phyloP scores from a whole-genome alignment of 2,113 vertebrate genomes.

The Ardeotis arabs region DNA sequence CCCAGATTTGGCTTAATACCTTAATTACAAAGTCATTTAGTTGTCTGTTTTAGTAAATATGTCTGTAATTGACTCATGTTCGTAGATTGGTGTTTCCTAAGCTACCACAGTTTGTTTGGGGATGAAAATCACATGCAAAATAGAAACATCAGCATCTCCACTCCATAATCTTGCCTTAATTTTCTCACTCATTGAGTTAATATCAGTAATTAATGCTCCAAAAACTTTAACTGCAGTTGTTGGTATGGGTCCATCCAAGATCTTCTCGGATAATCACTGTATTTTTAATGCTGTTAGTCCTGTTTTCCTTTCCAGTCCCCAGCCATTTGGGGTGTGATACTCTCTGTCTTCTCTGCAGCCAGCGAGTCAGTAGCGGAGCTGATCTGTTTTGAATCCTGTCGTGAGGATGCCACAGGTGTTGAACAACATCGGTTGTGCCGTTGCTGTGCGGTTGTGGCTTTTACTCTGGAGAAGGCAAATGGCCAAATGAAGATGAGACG shows the following conservation, averaged over 20 bases:
- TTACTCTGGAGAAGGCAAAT: background rate
- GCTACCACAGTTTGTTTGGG: slow-evolving; percentile 35
- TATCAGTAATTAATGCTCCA: slow-evolving; percentile 45
- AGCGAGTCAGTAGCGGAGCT: background rate
- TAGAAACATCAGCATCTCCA: slow-evolving; percentile 20
- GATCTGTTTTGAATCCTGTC: background rate
- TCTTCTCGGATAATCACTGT: background rate
- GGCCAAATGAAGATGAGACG: fast-evolving
- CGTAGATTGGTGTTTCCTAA: slow-evolving; percentile 29
- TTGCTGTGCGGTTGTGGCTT: background rate
- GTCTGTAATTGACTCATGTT: slow-evolving; percentile 30
- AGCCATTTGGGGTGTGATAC: background rate
- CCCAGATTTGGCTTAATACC: slow-evolving; percentile 32
- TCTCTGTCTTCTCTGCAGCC: background rate
- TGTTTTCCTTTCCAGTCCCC: background rate
- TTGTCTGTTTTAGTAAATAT: slow-evolving; percentile 32
- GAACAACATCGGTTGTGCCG: background rate
- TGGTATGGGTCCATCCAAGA: background rate
- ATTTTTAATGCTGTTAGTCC: background rate
- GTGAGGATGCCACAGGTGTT: background rate
- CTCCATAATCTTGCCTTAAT: slow-evolving; percentile 36
- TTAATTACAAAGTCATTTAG: slow-evolving; percentile 49
- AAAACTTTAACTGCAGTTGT: background rate
- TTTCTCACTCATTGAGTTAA: slow-evolving; percentile 26
- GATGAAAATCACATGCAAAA: slow-evolving; percentile 32